Base-by-base conservation (phyloP, 2,888 invertebrate genomes). In the Merodon equestris region DNA sequence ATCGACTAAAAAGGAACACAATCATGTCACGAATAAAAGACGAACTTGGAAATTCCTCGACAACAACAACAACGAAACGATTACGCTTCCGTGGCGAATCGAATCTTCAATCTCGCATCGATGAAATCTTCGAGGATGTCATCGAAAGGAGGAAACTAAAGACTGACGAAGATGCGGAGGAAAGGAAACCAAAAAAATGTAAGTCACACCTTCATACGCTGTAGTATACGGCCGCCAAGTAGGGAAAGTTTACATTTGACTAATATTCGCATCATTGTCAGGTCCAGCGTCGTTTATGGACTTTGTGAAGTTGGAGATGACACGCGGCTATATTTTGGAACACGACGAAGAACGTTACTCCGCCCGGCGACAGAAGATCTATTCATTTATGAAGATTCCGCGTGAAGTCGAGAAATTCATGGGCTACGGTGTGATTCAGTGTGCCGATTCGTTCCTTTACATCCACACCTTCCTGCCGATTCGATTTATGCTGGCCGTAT, bases 401-500 rank as follows among this genome's bases (percentile, higher is more conserved):
- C 91, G 94, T 84, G 96, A 98, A 89, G 91, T 96, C 42, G 97
- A 97, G 86, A 95, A 96, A 85, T 97, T 97, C 85, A 95, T 98
- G 94, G 92, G 92, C 0, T 98, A 97, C 90, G 98, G 97, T 36
- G 96, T 97, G 85, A 94, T 97, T 89, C 96, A 96, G 89, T 99
- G 99, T 90, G 94, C 96, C 27, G 99, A 99, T 90, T 98, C 98
- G 15, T 97, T 99, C 89, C 91, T 99, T 61, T 99, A 97, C 91
- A 94, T 99, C 64, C 98, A 98, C 89, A 99, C 99, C 63, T 98
- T 99, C 91, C 91, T 99, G 83, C 99, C 99, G 12, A 90, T 99
- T 77, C 91, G 99, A 83, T 97, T 98, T 87, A 86, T 96, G 38
- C 91, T 98, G 88, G 97, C 97, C 50, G 89, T 96, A 64, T 94